phyloP scores from a whole-genome alignment of 2,113 vertebrate species.

The Orthonyx spaldingii region DNA sequence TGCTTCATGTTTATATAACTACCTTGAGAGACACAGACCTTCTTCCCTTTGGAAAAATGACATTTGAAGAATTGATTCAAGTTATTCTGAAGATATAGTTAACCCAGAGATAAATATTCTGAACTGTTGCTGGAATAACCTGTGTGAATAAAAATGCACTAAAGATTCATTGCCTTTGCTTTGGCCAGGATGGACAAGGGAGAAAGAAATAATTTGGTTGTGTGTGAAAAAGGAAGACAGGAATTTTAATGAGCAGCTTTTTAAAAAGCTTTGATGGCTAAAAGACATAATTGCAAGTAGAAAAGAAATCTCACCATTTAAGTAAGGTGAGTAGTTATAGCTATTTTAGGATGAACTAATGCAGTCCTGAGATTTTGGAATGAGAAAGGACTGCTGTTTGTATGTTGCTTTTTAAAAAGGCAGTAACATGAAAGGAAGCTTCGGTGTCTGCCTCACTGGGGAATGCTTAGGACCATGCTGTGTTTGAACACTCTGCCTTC shows the following conservation, averaged over 20 bases:
- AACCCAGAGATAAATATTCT: not conserved
- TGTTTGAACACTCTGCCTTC: not conserved
- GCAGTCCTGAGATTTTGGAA: not conserved
- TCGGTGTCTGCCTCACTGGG: not conserved
- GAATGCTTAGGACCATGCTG: not conserved
- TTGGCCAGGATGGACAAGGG: not conserved
- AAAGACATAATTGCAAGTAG: not conserved
- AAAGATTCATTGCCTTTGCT: not conserved
- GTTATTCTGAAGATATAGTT: not conserved
- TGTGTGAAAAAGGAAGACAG: not conserved
- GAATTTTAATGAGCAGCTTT: not conserved
- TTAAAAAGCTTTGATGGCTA: not conserved
- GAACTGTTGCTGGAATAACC: not conserved
- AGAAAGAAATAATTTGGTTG: not conserved
- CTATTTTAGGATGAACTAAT: not conserved
- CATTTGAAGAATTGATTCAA: not conserved
- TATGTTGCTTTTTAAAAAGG: not conserved
- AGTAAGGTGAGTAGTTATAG: not conserved
- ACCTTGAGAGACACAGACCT: not conserved
- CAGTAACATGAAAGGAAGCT: not conserved
- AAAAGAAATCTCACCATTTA: slow-evolving; percentile 6
- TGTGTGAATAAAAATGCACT: not conserved
- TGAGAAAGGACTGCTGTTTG: not conserved
- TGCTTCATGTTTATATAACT: not conserved
- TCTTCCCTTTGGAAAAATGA: not conserved